Evolutionary conservation across 2,888 invertebrate genomes (phyloP).

Genomic region (Crematogaster levior): DNA sequence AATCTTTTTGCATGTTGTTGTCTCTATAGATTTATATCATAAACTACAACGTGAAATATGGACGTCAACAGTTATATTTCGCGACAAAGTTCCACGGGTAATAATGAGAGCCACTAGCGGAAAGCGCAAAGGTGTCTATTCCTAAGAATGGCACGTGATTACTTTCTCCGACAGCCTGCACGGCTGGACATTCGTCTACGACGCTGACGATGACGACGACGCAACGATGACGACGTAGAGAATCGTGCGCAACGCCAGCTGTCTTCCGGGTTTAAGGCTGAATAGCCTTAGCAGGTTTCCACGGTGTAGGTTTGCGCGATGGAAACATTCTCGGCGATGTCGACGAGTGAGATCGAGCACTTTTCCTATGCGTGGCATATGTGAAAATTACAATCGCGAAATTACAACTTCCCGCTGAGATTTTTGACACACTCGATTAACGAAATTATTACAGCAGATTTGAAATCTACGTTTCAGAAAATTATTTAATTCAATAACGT

Average conservation of each 20-base stretch:
- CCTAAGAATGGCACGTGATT: slow-evolving; percentile 51
- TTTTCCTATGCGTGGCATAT: slow-evolving; percentile 18
- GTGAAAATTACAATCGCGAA: slow-evolving; percentile 47
- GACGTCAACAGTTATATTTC: neutral
- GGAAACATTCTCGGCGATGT: slow-evolving; percentile 19
- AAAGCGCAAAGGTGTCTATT: slow-evolving; percentile 49
- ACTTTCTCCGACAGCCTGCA: slow-evolving; percentile 46
- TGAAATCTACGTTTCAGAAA: neutral
- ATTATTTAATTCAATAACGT: slow-evolving; percentile 10
- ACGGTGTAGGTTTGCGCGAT: slow-evolving; percentile 27
- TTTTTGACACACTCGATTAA: neutral
- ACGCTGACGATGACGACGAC: slow-evolving; percentile 44
- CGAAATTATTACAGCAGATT: neutral
- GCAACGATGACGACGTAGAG: slow-evolving; percentile 49
- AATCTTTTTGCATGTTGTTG: neutral
- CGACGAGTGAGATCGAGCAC: slow-evolving; percentile 35
- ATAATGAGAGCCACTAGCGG: slow-evolving; percentile 35
- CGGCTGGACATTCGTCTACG: slow-evolving; percentile 18
- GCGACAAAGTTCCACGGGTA: neutral
- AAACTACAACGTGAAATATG: neutral
- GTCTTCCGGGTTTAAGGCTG: slow-evolving; percentile 49
- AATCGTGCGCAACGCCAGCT: slow-evolving; percentile 44
- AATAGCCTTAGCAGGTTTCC: slow-evolving; percentile 41
- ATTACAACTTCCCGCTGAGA: slow-evolving; percentile 4
- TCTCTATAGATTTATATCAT: neutral